phyloP scores from a whole-genome alignment of 2,888 invertebrate species.

The Stegana nigrithorax region DNA sequence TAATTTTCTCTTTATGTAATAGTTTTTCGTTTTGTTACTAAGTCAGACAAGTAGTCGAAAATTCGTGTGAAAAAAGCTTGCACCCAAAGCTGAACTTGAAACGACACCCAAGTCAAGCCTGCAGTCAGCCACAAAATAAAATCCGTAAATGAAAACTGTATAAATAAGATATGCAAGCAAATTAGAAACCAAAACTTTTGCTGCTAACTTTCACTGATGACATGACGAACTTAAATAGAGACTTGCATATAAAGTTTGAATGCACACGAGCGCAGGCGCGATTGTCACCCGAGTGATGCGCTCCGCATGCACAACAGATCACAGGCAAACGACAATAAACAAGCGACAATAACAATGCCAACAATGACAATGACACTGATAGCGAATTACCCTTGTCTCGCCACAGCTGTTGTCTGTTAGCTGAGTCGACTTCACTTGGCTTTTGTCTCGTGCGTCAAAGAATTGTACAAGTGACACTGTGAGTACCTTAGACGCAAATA shows the following conservation, averaged over 20 bases:
- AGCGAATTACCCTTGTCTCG: no score
- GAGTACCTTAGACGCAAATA: no score
- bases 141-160: background rate
- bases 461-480: background rate
- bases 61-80: no score
- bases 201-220: constrained; percentile 59
- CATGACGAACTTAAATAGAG: constrained; percentile 32
- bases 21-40: no score
- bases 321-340: no score
- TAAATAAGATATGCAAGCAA: background rate
- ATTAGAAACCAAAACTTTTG: constrained; percentile 1
- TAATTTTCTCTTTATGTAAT: no score
- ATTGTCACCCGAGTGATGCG: background rate
- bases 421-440: no score
- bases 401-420: no score
- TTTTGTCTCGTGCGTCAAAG: background rate
- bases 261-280: background rate
- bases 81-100: constrained; percentile 8
- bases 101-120: background rate
- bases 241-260: background rate
- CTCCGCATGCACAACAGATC: background rate
- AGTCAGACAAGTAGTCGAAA: no score
- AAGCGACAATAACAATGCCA: no score
- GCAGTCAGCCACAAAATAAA: background rate
- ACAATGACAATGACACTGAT: no score